phyloP scores from a whole-genome alignment of 2,113 vertebrate species.

The Macrotus californicus region DNA sequence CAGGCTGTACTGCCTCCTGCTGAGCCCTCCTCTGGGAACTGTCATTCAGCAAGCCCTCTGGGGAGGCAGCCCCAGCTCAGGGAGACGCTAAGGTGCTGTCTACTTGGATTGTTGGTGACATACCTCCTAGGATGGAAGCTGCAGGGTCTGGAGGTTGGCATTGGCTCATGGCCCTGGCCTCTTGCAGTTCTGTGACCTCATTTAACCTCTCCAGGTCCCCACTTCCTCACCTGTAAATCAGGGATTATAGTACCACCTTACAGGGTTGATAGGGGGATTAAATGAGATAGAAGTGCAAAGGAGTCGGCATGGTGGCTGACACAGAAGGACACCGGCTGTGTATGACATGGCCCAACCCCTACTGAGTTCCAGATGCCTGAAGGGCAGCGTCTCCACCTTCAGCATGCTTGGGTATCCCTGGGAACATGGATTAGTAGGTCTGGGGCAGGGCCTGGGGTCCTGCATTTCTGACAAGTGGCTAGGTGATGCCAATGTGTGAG shows the following conservation, averaged over 20 bases:
- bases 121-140: not conserved
- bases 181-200: not conserved
- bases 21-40: not conserved
- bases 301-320: not conserved
- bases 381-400: not conserved
- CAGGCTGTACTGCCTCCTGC: not conserved
- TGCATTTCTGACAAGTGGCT: not conserved
- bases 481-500: not conserved
- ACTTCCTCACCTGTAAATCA: not conserved
- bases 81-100: not conserved
- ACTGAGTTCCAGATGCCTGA: not conserved
- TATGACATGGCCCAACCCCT: accelerated
- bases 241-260: not conserved
- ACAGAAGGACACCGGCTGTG: not conserved
- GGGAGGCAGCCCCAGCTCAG: not conserved
- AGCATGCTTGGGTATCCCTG: accelerated
- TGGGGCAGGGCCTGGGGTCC: not conserved
- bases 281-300: not conserved
- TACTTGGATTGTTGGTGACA: not conserved
- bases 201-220: not conserved
- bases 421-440: not conserved
- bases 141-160: not conserved
- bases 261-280: not conserved
- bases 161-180: not conserved
- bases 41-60: not conserved